A percentile compares a stretch with the other conserved stretches of the same genome.
Conservation (phyloP, 2,797 vertebrate species). For the Urophycis tenuis region DNA sequence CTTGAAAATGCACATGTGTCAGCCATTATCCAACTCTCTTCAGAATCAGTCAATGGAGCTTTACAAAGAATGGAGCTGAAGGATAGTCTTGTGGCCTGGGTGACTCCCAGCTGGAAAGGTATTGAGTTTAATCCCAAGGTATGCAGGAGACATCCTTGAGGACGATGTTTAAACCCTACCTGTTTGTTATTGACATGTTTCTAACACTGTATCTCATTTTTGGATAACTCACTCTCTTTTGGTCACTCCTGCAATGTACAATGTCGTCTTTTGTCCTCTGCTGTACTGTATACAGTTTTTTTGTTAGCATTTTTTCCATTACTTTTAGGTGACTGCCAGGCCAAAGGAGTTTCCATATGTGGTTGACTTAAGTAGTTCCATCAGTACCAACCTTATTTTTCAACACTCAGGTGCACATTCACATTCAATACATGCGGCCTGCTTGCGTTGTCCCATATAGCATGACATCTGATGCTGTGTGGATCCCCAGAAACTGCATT, state of each 20-base stretch:
- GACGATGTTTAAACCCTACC: not conserved
- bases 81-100: not conserved
- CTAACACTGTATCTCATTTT: not conserved
- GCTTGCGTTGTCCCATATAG: too few species aligned
- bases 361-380: not conserved
- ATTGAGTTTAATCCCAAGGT: not conserved
- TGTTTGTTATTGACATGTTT: not conserved
- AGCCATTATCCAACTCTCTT: not conserved
- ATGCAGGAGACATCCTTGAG: not conserved
- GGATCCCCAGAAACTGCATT: too few species aligned
- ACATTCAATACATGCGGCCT: conserved; percentile 3
- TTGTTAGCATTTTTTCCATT: too few species aligned
- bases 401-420: not conserved
- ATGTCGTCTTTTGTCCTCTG: too few species aligned
- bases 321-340: too few species aligned
- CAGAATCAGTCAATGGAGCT: not conserved
- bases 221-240: too few species aligned
- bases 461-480: too few species aligned
- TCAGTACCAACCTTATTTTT: not conserved
- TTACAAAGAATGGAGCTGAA: not conserved
- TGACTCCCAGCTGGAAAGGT: not conserved
- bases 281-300: too few species aligned
- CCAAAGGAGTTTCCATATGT: too few species aligned
- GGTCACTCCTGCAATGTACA: too few species aligned
- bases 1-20: not conserved